Evolutionary conservation across 2,888 invertebrate genomes (phyloP).

Genomic region (Clitarchus hookeri): DNA sequence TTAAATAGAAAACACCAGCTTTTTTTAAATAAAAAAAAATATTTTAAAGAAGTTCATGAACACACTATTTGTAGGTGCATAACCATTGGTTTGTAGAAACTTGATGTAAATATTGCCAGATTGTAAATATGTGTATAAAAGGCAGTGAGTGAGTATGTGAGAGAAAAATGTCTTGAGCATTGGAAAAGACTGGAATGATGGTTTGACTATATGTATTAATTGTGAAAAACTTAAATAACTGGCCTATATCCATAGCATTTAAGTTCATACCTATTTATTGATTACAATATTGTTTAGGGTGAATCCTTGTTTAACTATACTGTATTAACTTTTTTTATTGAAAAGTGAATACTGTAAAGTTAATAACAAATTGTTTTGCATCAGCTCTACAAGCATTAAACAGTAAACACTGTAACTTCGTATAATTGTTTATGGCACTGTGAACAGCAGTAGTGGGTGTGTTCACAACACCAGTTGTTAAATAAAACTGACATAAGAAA

Average conservation of each 20-base stretch:
- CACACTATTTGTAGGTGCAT: neutral
- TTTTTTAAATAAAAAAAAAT: neutral
- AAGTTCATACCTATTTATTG: neutral
- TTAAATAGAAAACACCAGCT: neutral
- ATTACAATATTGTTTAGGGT: neutral
- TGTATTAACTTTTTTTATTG: neutral
- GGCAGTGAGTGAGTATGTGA: too few relatives aligned
- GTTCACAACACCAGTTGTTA: neutral
- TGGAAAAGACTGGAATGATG: neutral
- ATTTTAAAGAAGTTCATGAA: neutral
- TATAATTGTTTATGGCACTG: neutral
- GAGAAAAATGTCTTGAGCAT: neutral
- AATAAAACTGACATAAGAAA: neutral
- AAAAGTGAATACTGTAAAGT: neutral
- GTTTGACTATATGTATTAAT: neutral
- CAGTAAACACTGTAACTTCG: neutral
- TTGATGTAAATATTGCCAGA: neutral
- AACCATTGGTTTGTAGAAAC: neutral
- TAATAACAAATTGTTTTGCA: neutral
- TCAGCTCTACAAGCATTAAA: neutral
- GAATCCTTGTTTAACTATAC: neutral
- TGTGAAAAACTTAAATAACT: slow-evolving; percentile 9
- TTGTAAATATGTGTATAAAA: neutral
- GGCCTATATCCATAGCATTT: neutral
- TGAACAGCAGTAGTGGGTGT: neutral